A percentile compares a stretch with the other conserved stretches of the same genome.
phyloP scores from a whole-genome alignment of 2,797 vertebrate genomes.

The Apogon talboti region DNA sequence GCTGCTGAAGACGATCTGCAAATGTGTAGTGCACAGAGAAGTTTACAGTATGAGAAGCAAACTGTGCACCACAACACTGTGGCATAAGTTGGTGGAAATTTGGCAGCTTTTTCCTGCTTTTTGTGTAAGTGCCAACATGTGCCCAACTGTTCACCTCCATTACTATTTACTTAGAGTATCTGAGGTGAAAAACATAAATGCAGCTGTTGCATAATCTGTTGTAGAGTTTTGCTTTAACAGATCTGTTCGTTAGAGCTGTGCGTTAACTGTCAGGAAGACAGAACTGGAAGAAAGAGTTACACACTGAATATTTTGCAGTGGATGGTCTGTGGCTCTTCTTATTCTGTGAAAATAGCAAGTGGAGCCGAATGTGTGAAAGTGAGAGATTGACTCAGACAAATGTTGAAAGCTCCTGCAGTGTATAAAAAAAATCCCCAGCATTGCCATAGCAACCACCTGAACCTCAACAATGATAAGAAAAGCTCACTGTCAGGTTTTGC shows the following conservation, averaged over 20 bases:
- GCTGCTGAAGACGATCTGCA: conserved; percentile 11
- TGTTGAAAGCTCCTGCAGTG: conserved; percentile 41
- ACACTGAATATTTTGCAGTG: conserved; percentile 34
- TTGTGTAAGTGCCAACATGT: neutral
- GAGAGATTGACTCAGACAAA: conserved; percentile 45
- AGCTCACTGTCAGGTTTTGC: conserved; percentile 32
- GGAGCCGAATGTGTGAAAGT: conserved; percentile 33
- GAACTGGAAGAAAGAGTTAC: conserved; percentile 16
- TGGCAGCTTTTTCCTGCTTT: conserved; percentile 6
- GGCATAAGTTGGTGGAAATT: conserved; percentile 1
- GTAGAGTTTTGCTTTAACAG: conserved; percentile 20
- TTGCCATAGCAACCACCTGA: conserved; percentile 42
- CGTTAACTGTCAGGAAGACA: conserved; percentile 34
- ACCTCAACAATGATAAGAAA: conserved; percentile 24
- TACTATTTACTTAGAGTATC: conserved; percentile 7
- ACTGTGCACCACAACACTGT: conserved; percentile 7
- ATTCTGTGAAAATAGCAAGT: conserved; percentile 34
- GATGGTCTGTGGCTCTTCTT: conserved; percentile 43
- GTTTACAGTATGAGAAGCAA: neutral
- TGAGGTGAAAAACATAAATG: conserved; percentile 14
- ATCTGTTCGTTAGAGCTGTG: conserved; percentile 26
- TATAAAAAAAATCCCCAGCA: conserved; percentile 30
- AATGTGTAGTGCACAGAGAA: neutral
- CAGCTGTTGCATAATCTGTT: conserved; percentile 6
- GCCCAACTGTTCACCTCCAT: neutral